phyloP scores from a whole-genome alignment of 2,888 invertebrate genomes.

The Elgonia sp. region DNA sequence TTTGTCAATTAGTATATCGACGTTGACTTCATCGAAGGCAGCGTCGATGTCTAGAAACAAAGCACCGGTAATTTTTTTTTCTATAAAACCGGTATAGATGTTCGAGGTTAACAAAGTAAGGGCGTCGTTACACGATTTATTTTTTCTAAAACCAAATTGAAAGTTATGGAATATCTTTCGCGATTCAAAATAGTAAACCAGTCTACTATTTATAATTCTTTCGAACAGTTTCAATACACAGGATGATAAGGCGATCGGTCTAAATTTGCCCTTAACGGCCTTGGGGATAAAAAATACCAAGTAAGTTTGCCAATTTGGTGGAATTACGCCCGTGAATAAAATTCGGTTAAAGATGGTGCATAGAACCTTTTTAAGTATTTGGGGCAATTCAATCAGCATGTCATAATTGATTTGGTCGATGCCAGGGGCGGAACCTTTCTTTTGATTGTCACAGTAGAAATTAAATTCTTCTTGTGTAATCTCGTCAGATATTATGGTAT shows the following conservation, averaged over 20 bases:
- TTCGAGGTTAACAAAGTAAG: not conserved
- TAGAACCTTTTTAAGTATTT: not conserved
- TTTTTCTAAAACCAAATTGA: slow-evolving; percentile 37
- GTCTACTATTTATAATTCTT: slow-evolving; percentile 4
- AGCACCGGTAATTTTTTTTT: not conserved
- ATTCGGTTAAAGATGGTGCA: not conserved
- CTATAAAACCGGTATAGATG: slow-evolving; percentile 4
- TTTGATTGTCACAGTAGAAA: not conserved
- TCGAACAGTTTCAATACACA: slow-evolving; percentile 22
- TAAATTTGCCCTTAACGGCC: not conserved
- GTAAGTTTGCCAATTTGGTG: not conserved
- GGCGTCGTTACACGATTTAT: slow-evolving; percentile 4
- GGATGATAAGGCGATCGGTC: slow-evolving; percentile 26
- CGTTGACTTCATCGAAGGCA: slow-evolving; percentile 35
- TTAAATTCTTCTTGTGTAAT: slow-evolving; percentile 17
- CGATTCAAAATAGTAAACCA: not conserved
- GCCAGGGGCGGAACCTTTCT: slow-evolving; percentile 39
- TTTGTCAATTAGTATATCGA: slow-evolving; percentile 11
- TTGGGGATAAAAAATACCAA: slow-evolving; percentile 29
- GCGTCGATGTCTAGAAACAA: slow-evolving; percentile 16
- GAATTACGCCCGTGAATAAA: not conserved
- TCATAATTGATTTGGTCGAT: slow-evolving; percentile 20
- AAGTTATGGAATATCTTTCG: not conserved
- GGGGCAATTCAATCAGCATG: not conserved
- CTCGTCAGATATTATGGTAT: not conserved